These are phyloP conservation scores for Nephila pilipes DNA, from an alignment of 1,140 invertebrate genomes.

Conservation along the genomic window DNA sequence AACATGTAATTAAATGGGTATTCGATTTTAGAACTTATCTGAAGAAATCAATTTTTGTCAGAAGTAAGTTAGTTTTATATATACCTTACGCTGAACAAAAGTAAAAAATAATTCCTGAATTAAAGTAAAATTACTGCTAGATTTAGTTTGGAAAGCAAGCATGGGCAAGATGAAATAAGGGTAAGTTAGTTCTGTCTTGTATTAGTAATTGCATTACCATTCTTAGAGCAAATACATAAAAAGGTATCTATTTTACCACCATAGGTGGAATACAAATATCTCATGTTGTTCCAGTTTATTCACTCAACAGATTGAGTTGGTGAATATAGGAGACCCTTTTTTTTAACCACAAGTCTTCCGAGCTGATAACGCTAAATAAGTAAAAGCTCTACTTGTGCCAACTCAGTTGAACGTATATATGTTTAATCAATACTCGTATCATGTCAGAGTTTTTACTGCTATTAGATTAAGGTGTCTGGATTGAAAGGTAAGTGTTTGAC, in stretches of 20 bases:
- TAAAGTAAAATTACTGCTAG: too few relatives aligned
- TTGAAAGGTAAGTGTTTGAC: conserved; percentile 31
- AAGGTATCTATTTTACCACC: not conserved
- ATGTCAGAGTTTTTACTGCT: conserved; percentile 1
- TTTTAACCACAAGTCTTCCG: not conserved
- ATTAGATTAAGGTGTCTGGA: conserved; percentile 27
- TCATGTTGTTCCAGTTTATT: not conserved
- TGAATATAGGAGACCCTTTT: not conserved
- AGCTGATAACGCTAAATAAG: conserved; percentile 17
- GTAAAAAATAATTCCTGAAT: too few relatives aligned
- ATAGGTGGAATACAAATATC: not conserved
- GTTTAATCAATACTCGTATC: conserved; percentile 2
- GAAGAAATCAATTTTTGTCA: too few relatives aligned
- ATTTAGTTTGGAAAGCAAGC: too few relatives aligned
- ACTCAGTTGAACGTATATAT: not conserved
- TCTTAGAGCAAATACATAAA: too few relatives aligned
- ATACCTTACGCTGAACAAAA: too few relatives aligned
- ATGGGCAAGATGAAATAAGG: too few relatives aligned
- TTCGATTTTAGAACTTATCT: too few relatives aligned
- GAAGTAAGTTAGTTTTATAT: too few relatives aligned
- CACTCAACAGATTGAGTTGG: not conserved
- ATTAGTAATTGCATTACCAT: too few relatives aligned
- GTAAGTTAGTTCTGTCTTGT: too few relatives aligned
- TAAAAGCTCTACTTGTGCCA: not conserved
- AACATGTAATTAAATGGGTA: too few relatives aligned